Percentiles rank a stretch among this genome's conserved stretches.
These are phyloP conservation scores for Arbacia lixula DNA, from an alignment of 53 echinoderm and acorn worm species.

Conservation along the genomic window DNA sequence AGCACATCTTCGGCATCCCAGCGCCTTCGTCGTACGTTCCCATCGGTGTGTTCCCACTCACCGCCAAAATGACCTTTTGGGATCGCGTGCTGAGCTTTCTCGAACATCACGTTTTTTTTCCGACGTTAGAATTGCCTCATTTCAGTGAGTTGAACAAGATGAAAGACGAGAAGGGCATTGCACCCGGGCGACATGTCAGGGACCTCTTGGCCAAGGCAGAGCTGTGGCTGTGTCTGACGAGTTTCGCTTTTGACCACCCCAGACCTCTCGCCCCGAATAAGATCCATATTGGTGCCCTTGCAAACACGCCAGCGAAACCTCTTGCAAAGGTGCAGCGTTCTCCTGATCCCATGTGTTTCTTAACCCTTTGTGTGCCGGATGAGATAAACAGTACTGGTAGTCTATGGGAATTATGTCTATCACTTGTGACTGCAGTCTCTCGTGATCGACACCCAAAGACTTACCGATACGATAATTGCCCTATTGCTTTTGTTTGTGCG, in stretches of 20 bases:
- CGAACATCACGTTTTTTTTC: neutral
- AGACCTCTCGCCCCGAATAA: conserved; percentile 20
- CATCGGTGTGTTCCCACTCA: neutral
- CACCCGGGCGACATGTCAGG: neutral
- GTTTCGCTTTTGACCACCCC: conserved; percentile 37
- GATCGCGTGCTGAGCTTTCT: conserved; percentile 8
- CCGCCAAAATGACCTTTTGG: conserved; percentile 30
- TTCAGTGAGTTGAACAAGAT: neutral
- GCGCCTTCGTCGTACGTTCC: conserved; percentile 24
- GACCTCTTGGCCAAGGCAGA: conserved; percentile 1
- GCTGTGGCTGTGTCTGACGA: conserved; percentile 31
- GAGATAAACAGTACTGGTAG: too few species aligned
- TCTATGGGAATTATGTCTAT: too few species aligned
- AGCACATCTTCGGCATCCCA: conserved; percentile 16
- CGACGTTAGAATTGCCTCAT: neutral
- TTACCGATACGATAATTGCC: too few species aligned
- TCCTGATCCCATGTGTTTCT: too few species aligned
- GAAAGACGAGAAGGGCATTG: conserved; percentile 10
- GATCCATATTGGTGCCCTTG: neutral
- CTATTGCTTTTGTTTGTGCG: too few species aligned
- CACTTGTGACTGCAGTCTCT: too few species aligned
- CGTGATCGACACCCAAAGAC: too few species aligned
- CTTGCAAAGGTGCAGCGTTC: neutral
- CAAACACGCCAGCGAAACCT: neutral
- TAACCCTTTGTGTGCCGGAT: too few species aligned